Evolutionary conservation across 2,888 invertebrate species (phyloP).

Genomic region (Caenorhabditis sulstoni): DNA sequence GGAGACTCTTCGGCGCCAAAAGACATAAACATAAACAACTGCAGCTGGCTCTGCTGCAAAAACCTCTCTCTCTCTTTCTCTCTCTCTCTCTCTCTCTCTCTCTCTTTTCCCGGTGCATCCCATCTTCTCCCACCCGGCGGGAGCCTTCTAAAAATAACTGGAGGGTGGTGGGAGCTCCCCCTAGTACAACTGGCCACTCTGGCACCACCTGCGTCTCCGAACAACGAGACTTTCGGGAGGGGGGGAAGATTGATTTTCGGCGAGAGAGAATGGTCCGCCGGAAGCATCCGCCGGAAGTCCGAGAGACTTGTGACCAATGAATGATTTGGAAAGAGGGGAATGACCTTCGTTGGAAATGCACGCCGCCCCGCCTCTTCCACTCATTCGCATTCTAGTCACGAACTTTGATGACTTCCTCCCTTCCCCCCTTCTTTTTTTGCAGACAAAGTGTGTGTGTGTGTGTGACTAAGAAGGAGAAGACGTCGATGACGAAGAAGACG

Average conservation of each 20-base stretch:
- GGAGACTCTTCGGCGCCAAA: too few species aligned
- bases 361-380: conserved; percentile 19
- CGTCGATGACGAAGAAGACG: too few species aligned
- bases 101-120: conserved; percentile 21
- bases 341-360: too few species aligned
- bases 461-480: too few species aligned
- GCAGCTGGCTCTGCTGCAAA: too few species aligned
- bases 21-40: too few species aligned
- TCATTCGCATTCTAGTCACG: conserved; percentile 49
- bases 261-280: background rate
- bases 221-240: background rate
- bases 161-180: too few species aligned
- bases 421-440: conserved; percentile 10
- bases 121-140: conserved; percentile 2
- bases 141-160: conserved; percentile 47
- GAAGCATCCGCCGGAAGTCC: background rate
- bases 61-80: background rate
- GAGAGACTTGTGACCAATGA: too few species aligned
- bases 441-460: background rate
- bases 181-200: conserved; percentile 57
- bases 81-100: background rate
- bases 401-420: conserved; percentile 53
- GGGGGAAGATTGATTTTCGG: background rate
- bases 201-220: conserved; percentile 25
- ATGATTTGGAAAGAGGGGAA: too few species aligned